Conservation (phyloP, 1,140 invertebrate species). For the Microvelia longipes region DNA sequence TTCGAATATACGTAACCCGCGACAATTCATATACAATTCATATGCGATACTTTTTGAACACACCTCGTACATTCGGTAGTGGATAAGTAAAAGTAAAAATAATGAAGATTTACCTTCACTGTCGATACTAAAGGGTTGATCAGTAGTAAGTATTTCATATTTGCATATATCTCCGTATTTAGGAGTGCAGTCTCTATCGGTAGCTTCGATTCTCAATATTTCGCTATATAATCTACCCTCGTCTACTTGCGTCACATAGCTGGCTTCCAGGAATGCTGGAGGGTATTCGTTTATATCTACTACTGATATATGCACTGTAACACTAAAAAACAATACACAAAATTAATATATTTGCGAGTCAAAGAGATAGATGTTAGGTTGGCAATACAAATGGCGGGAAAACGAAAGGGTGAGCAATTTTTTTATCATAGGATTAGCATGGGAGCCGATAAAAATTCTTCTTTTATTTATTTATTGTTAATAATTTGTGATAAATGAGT, state of each 20-base stretch:
- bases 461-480: no score
- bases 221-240: constrained; percentile 80
- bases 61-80: no score
- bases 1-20: no score
- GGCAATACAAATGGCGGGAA: no score
- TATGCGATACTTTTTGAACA: no score
- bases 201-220: constrained; percentile 76
- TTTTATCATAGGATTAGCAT: no score
- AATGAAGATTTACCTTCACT: constrained; percentile 50
- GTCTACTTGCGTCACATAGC: constrained; percentile 76
- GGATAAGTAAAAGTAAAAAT: constrained; percentile 2
- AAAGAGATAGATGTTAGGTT: no score
- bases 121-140: constrained; percentile 84
- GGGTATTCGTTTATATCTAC: constrained; percentile 89
- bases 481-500: no score
- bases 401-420: no score
- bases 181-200: constrained; percentile 79
- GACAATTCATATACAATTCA: no score
- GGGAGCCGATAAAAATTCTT: no score
- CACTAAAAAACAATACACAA: constrained; percentile 39
- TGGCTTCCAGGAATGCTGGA: constrained; percentile 73
- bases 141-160: constrained; percentile 79
- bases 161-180: constrained; percentile 88
- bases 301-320: constrained; percentile 86
- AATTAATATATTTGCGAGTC: neutral